Conservation (phyloP, 1,140 invertebrate species). For the Leptinotarsa defecta region DNA sequence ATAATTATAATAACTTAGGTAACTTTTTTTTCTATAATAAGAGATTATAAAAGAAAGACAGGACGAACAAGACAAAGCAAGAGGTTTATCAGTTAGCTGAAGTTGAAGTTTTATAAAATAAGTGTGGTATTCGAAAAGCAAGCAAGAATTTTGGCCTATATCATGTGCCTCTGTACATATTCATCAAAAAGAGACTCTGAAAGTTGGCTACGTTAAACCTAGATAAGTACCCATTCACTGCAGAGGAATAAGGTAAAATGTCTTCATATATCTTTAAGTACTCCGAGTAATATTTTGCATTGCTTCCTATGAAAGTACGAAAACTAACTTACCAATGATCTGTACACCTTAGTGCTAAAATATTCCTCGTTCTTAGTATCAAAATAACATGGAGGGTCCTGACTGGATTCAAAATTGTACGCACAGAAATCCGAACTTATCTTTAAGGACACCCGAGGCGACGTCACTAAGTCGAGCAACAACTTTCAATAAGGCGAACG, state of each 20-base stretch:
- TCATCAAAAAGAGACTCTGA: neutral
- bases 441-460: too few relatives aligned
- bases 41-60: neutral
- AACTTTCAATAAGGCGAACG: neutral
- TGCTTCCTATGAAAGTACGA: neutral
- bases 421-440: neutral
- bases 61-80: neutral
- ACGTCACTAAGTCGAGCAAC: neutral
- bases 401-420: neutral
- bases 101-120: neutral
- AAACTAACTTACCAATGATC: neutral
- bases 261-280: too few relatives aligned
- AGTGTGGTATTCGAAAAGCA: neutral
- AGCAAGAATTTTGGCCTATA: neutral
- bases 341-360: neutral
- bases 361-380: neutral
- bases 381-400: neutral
- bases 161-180: neutral
- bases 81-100: neutral
- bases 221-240: too few relatives aligned
- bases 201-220: too few relatives aligned
- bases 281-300: neutral
- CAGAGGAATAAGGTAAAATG: too few relatives aligned
- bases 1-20: too few relatives aligned
- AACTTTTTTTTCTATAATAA: neutral